Conservation (phyloP, 2,888 invertebrate genomes). For the Ormyrus rosae region DNA sequence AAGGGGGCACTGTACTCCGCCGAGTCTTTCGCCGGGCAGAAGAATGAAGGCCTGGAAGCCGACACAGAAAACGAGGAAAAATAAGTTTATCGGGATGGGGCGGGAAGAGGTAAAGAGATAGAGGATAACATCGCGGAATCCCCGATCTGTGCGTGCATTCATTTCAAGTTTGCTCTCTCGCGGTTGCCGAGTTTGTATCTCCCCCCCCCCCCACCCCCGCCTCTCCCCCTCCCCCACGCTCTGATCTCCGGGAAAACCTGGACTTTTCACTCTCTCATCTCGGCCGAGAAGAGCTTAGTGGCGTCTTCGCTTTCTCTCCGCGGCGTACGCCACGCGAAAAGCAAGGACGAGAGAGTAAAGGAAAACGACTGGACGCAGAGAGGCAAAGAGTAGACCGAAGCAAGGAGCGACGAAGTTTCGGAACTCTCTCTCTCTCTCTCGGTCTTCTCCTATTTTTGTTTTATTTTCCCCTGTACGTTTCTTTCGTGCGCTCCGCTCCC, state of each 20-base stretch:
- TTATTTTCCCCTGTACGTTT: not conserved
- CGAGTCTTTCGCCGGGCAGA: no score
- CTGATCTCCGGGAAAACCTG: conserved; percentile 49
- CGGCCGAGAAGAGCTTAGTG: not conserved
- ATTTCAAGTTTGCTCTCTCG: conserved; percentile 47
- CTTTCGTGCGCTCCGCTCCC: not conserved
- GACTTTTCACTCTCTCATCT: conserved; percentile 19
- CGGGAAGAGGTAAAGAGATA: conserved; percentile 43
- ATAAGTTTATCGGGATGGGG: conserved; percentile 23
- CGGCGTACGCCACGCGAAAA: not conserved
- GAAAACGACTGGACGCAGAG: not conserved
- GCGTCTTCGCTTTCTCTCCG: not conserved
- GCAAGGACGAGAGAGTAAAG: not conserved
- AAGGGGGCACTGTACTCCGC: not conserved
- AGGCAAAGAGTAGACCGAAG: not conserved
- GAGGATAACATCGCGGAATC: conserved; percentile 31
- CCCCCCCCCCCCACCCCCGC: not conserved
- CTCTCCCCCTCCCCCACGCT: conserved; percentile 1
- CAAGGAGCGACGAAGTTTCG: not conserved
- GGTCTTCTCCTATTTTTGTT: not conserved
- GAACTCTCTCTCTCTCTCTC: not conserved
- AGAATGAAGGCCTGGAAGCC: no score
- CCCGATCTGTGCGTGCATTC: conserved; percentile 34
- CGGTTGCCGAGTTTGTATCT: conserved; percentile 3
- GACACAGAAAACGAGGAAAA: not conserved